Evolutionary conservation across 2,888 invertebrate genomes (phyloP).

Genomic region (Strigamia transsilvanica): DNA sequence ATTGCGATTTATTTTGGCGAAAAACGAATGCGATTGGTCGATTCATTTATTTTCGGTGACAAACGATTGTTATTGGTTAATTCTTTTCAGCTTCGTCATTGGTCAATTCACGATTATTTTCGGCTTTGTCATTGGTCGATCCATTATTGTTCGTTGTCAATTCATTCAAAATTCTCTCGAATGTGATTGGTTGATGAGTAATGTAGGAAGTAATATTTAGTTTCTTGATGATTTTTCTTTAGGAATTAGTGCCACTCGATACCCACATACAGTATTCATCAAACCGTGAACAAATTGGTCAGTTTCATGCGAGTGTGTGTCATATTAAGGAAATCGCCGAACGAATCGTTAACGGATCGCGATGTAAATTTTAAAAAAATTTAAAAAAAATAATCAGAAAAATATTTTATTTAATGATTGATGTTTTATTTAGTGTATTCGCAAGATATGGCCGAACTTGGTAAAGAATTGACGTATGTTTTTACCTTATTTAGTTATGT

Average conservation of each 20-base stretch:
- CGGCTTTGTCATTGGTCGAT: too few relatives aligned
- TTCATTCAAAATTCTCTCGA: too few relatives aligned
- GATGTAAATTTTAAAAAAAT: constrained; percentile 53
- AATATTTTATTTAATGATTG: not conserved
- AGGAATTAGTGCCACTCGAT: constrained; percentile 65
- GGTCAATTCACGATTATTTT: too few relatives aligned
- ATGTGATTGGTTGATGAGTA: not conserved
- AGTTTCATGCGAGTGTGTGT: constrained; percentile 61
- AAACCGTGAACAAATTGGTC: constrained; percentile 62
- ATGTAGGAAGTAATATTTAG: not conserved
- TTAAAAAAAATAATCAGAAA: not conserved
- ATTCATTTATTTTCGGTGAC: too few relatives aligned
- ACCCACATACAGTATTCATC: constrained; percentile 63
- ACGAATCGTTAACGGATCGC: constrained; percentile 61
- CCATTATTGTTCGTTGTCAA: too few relatives aligned
- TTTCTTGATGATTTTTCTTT: constrained; percentile 42
- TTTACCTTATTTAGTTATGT: not conserved
- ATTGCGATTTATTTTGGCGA: too few relatives aligned
- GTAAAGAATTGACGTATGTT: constrained; percentile 1
- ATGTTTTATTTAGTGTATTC: not conserved
- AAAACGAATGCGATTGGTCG: too few relatives aligned
- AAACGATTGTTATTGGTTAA: too few relatives aligned
- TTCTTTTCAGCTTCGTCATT: too few relatives aligned
- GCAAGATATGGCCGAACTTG: not conserved
- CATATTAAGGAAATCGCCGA: constrained; percentile 63